Evolutionary conservation across 2,888 invertebrate species (phyloP), one percentile per base, ranked within the genome.

Genomic region (Eurois occulta): DNA sequence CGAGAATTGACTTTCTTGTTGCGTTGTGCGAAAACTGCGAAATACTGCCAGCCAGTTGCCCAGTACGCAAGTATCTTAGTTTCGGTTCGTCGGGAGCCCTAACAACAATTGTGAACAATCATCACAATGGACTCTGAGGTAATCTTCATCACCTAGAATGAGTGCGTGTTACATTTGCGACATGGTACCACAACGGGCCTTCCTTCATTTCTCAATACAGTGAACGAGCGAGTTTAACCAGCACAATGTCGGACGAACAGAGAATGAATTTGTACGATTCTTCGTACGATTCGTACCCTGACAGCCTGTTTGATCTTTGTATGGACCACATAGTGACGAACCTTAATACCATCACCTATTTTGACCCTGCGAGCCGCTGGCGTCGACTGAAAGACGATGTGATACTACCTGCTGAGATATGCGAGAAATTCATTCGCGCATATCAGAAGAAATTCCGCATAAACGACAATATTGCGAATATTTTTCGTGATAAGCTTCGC

Each of bases 371-470:
- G 62, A 95, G 92, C 75, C 95, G 97, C 85, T 96, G 96, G 91
- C 93, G 94, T 71, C 95, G 94, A 86, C 93, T 98, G 18, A 96
- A 95, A 85, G 97, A 97, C 80, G 97, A 97, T 76, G 94, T 98
- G 75, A 96, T 97, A 69, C 92, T 98, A 48, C 98, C 98, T 0
- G 97, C 97, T 72, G 98, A 98, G 93, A 97, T 98, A 86, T 98
- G 98, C 90, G 98, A 98, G 91, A 97, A 97, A 88, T 95, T 98
- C 77, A 94, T 98, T 24, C 95, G 97, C 77, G 94, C 96, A 58
- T 97, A 97, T 83, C 97, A 97, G 85, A 96, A 93, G 81, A 95
- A 93, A 72, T 94, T 97, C 70, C 96, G 97, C 43, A 93, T 98
- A 28, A 97, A 98, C 90, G 98, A 98, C 88, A 97, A 96, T 86